A percentile compares a stretch with the other conserved stretches of the same genome.
phyloP scores from a whole-genome alignment of 2,113 vertebrate genomes.

The Progne subis region DNA sequence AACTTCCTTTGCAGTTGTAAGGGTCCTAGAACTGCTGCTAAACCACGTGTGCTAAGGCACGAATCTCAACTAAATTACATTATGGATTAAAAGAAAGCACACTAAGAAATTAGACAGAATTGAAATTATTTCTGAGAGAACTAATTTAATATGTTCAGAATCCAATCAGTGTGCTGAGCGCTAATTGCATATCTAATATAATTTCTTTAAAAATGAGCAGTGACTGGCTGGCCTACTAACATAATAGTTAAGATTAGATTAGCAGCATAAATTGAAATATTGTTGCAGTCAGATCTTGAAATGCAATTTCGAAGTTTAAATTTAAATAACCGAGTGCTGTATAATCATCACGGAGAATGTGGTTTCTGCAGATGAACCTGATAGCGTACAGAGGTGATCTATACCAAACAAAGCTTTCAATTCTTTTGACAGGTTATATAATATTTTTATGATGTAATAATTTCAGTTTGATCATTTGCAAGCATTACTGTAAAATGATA shows the following conservation, averaged over 20 bases:
- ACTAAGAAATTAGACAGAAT: background rate
- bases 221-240: background rate
- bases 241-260: background rate
- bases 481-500: background rate
- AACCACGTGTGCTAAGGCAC: accelerated
- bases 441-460: background rate
- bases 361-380: background rate
- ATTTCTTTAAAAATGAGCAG: background rate
- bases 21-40: background rate
- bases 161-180: background rate
- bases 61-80: background rate
- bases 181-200: background rate
- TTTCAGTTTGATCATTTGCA: background rate
- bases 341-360: background rate
- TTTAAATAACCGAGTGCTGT: background rate
- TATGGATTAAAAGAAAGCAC: background rate
- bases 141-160: background rate
- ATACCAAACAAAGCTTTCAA: background rate
- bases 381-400: background rate
- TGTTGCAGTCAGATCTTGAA: background rate
- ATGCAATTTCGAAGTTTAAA: background rate
- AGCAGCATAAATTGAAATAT: background rate
- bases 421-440: background rate
- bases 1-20: background rate
- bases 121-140: background rate